Evolutionary conservation across 2,797 vertebrate genomes (phyloP), one percentile per base, ranked within the genome.

Genomic region (Chaetophractus vellerosus): DNA sequence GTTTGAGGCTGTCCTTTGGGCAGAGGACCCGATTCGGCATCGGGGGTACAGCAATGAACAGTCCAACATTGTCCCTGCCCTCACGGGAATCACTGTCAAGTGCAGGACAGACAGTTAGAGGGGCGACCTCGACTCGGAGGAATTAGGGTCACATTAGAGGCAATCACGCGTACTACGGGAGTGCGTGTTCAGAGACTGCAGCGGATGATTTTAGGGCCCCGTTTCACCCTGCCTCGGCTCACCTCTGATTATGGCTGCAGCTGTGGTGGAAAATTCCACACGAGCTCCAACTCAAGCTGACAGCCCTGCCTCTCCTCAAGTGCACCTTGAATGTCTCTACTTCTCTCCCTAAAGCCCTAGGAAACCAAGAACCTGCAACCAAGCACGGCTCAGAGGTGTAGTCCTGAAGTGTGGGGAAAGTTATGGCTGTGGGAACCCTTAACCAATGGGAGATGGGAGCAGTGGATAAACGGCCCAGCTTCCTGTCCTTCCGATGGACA

Each of bases 191-290:
- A 55, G 31, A 68, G 72, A 36, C 10, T 0, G 16, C 15, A 16
- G 52, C 23, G 1, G 28, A 7, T 28, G 7, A 24, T 66, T 48
- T 48, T 9, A 2, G 14, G 24, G 79, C 1, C 15, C 52, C 10
- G 2, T 63, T 68, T 59, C 68, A 31, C 12, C 26, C 0, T 2
- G 9, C 38, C 8, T 33, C 0, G 0, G 68, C 16, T 16, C 6
- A 5, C 24, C 2, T 84, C 36, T 57, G n/a, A 57, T 45, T 80
- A 69, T 55, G 18, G 55, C 41, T 28, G 31, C 57, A 83, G 64
- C 82, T 15, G 2, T 7, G 8, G 5, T 45, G n/a, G 75, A 24
- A 80, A 81, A 31, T 72, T 80, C 52, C 45, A 28, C 0, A 0
- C 6, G 86, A 76, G 18, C 66, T 66, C 76, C 45, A 24, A 16